Conservation (phyloP, 37 sponge, comb jelly and placozoan species). For the Haliclona indistincta region DNA sequence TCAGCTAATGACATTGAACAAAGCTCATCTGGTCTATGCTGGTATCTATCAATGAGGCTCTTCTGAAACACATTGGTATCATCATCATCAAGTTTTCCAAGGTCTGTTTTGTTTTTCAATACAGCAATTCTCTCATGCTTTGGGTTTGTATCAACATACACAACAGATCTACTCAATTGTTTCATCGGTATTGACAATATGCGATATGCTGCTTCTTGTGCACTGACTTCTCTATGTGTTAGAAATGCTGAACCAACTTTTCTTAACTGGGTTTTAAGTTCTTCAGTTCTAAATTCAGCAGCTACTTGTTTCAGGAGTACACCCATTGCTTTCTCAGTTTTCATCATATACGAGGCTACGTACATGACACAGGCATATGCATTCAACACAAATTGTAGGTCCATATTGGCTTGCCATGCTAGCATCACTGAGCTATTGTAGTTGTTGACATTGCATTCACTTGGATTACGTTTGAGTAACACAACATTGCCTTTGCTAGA, state of each 20-base stretch:
- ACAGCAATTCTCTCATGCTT: too few species aligned
- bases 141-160: too few species aligned
- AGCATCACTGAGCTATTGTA: too few species aligned
- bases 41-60: conserved; percentile 28
- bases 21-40: conserved; percentile 31
- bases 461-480: too few species aligned
- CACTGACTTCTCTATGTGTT: conserved; percentile 3
- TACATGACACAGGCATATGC: conserved; percentile 31
- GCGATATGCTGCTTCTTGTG: conserved; percentile 9
- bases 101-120: too few species aligned
- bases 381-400: conserved; percentile 15
- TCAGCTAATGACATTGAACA: conserved; percentile 16
- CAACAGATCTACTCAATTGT: too few species aligned
- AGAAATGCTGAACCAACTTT: background rate
- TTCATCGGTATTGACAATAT: too few species aligned
- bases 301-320: conserved; percentile 2
- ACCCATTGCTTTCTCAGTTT: conserved; percentile 12
- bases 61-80: conserved; percentile 31
- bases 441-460: too few species aligned
- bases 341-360: conserved; percentile 24
- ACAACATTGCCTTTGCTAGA: too few species aligned
- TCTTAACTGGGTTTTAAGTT: background rate
- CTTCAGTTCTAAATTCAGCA: background rate
- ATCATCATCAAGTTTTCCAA: too few species aligned
- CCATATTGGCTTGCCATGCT: conserved; percentile 18